Percentiles rank a stretch among this genome's conserved stretches.
phyloP scores from a whole-genome alignment of 1,140 invertebrate species.

The Cheumatopsyche charites region DNA sequence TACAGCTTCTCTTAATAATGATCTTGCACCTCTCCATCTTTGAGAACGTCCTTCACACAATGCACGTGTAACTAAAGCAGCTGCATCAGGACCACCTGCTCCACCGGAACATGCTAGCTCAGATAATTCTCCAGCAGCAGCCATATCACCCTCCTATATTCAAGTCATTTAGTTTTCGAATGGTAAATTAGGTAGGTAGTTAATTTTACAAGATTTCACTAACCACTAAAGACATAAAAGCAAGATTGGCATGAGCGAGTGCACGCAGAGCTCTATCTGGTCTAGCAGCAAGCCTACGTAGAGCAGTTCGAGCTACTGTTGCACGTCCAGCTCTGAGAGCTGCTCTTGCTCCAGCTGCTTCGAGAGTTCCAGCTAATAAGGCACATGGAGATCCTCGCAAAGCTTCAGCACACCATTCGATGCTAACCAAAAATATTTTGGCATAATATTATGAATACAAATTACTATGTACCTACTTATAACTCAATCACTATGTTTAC shows the following conservation, averaged over 20 bases:
- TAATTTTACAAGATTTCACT: conserved; percentile 14
- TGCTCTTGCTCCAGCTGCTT: conserved; percentile 55
- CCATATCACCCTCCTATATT: conserved; percentile 42
- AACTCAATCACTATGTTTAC: conserved; percentile 21
- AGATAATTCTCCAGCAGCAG: conserved; percentile 26
- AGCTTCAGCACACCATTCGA: conserved; percentile 59
- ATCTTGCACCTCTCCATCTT: conserved; percentile 37
- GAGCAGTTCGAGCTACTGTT: conserved; percentile 49
- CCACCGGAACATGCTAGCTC: conserved; percentile 39
- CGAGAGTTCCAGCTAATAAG: conserved; percentile 55
- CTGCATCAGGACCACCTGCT: conserved; percentile 33
- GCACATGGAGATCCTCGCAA: conserved; percentile 56
- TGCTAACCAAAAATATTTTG: conserved; percentile 47
- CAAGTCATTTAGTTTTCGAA: not conserved
- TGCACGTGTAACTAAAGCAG: conserved; percentile 39
- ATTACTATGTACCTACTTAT: not conserved
- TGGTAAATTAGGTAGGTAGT: not conserved
- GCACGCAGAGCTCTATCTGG: conserved; percentile 53
- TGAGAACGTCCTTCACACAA: conserved; percentile 36
- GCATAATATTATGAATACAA: not conserved
- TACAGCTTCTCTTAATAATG: conserved; percentile 31
- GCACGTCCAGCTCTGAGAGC: conserved; percentile 51
- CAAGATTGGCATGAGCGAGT: conserved; percentile 56
- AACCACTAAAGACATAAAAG: conserved; percentile 58
- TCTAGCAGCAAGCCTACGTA: conserved; percentile 55